phyloP scores from a whole-genome alignment of 2,888 invertebrate species.

The Polymixis flavicincta region DNA sequence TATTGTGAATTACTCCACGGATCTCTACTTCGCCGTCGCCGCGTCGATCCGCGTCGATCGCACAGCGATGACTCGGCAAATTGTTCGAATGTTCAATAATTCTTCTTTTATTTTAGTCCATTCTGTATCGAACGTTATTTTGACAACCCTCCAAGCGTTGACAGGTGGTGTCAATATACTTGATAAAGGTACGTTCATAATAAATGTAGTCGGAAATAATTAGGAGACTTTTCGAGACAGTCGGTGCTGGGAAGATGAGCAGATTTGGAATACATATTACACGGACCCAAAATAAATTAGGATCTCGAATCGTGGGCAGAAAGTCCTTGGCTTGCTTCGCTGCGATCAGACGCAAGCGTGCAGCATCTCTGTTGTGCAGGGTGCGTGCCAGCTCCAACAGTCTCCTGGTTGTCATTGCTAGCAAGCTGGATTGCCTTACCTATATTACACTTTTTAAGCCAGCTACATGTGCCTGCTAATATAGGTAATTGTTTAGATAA shows the following conservation, averaged over 20 bases:
- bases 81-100: conserved; percentile 76
- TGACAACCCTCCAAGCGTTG: conserved; percentile 78
- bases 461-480: too few species aligned
- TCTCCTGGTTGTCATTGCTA: too few species aligned
- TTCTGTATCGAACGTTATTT: conserved; percentile 77
- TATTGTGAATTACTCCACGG: conserved; percentile 42
- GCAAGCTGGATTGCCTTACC: too few species aligned
- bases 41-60: conserved; percentile 49
- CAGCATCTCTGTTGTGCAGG: too few species aligned
- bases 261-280: background rate
- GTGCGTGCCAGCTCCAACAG: too few species aligned
- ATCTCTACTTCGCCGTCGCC: conserved; percentile 45
- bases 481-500: too few species aligned
- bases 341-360: too few species aligned
- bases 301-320: too few species aligned
- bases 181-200: conserved; percentile 52
- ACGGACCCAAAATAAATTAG: background rate
- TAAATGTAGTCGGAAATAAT: conserved; percentile 12
- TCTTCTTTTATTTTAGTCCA: conserved; percentile 87
- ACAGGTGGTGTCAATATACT: conserved; percentile 80
- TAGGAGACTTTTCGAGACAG: conserved; percentile 1
- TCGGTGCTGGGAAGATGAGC: background rate
- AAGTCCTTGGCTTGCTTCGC: background rate
- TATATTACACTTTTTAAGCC: too few species aligned
- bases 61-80: conserved; percentile 78